Conservation (phyloP, 2,888 invertebrate genomes). For the Ferrisia virgata region DNA sequence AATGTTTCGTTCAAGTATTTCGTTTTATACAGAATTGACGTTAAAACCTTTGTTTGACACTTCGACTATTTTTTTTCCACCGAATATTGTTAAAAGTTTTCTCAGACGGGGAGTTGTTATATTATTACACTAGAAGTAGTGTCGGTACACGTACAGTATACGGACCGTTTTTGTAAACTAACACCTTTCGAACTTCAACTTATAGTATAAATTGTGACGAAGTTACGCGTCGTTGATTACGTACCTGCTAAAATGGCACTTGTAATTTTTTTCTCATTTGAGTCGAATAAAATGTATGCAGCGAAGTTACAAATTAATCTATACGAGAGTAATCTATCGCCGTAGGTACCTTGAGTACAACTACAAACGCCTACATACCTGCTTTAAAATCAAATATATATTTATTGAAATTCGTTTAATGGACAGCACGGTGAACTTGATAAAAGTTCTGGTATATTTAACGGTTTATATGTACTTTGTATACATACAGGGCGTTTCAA, state of each 20-base stretch:
- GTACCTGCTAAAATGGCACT: not conserved
- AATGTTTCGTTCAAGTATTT: not conserved
- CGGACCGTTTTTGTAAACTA: not conserved
- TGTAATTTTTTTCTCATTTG: conserved; percentile 3
- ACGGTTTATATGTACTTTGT: no score
- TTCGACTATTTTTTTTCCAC: not conserved
- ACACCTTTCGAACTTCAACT: not conserved
- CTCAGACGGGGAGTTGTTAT: not conserved
- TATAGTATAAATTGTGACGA: not conserved
- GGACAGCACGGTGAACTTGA: no score
- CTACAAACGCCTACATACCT: no score
- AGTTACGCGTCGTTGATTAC: conserved; percentile 20
- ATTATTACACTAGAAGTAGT: no score
- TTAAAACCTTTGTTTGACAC: conserved; percentile 3
- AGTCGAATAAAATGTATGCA: not conserved
- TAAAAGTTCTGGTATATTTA: no score
- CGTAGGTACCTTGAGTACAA: no score
- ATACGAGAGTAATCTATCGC: no score
- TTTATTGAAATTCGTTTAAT: no score
- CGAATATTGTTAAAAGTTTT: not conserved
- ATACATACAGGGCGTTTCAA: no score
- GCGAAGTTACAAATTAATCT: no score
- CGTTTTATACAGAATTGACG: not conserved
- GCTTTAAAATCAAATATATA: no score
- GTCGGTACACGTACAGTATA: not conserved